Base-by-base conservation (phyloP, 2,113 vertebrate genomes). In the Amphiprion percula region DNA sequence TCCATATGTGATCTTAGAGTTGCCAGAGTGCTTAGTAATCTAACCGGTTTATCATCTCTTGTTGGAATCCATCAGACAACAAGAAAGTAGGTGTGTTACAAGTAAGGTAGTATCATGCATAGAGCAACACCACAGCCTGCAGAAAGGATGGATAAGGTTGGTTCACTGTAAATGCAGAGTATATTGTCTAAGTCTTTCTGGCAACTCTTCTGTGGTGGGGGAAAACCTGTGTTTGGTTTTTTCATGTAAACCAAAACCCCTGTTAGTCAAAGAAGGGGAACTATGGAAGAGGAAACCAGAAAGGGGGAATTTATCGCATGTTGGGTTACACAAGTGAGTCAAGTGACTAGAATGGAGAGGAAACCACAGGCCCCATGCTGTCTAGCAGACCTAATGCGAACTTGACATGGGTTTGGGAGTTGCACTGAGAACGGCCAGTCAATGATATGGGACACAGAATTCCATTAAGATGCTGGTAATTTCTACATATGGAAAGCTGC, bases 321-420 rank as follows among this genome's bases (percentile, higher is more conserved):
- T 69, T 50, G 39, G 50, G 63, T 87, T 88, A 82, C 72, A 88
- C 70, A 85, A 77, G 72, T 12, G 59, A 83, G 79, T 84, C 28
- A 76, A 56, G 52, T 76, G 60, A 84, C 54, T 72, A 70, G 65
- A 69, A 77, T 24, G 64, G 41, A 77, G 80, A 67, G 74, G 78
- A 92, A 93, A 93, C 92, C 94, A 91, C 91, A 94, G 93, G 94
- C 93, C 92, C 91, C 92, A 80, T 60, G 58, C 77, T 85, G 90
- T 94, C 92, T 94, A 58, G 71, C 10, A 37, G 15, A 68, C 52
- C 82, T 85, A 84, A 89, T 86, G 84, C 68, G 46, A 83, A 69
- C 78, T 85, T 83, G 88, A 88, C 86, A 87, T 68, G 65, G 74
- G 69, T 77, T 81, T 52, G 55, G 61, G 8, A 72, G 69, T 76